Conservation (phyloP, 37 sponge, comb jelly and placozoan species). For the Bolinopsis microptera region DNA sequence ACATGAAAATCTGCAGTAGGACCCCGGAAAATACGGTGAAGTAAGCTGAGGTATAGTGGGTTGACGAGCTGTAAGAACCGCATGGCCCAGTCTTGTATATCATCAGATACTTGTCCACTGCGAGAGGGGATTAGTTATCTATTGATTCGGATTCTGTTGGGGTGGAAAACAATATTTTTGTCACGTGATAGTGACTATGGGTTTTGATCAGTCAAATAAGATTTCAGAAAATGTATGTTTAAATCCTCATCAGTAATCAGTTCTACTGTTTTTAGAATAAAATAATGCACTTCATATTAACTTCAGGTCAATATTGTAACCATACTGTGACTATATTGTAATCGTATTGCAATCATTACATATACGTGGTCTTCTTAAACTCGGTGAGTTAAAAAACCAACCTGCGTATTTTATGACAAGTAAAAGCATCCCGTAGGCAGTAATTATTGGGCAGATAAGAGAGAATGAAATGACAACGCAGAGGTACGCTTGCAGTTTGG, state of each 20-base stretch:
- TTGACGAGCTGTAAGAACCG: constrained; percentile 4
- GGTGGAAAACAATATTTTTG: no score
- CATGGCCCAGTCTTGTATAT: not conserved
- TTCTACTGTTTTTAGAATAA: no score
- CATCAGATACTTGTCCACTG: constrained; percentile 36
- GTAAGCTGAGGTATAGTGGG: constrained; percentile 1
- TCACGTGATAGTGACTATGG: no score
- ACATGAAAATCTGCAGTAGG: not conserved
- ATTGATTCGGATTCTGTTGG: not conserved
- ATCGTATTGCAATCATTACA: no score
- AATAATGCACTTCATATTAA: no score
- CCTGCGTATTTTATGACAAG: not conserved
- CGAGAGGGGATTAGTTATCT: not conserved
- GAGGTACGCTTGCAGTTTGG: constrained; percentile 15
- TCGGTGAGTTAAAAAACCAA: no score
- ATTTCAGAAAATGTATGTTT: no score
- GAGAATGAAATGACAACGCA: not conserved
- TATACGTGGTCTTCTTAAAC: no score
- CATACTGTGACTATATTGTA: no score
- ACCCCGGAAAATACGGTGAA: constrained; percentile 15
- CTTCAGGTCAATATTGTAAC: no score
- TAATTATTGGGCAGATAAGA: not conserved
- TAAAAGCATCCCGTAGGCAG: not conserved
- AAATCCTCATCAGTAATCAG: no score
- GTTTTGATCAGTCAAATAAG: no score